phyloP scores from a whole-genome alignment of 2,113 vertebrate species.

The Pseudopodoces humilis region DNA sequence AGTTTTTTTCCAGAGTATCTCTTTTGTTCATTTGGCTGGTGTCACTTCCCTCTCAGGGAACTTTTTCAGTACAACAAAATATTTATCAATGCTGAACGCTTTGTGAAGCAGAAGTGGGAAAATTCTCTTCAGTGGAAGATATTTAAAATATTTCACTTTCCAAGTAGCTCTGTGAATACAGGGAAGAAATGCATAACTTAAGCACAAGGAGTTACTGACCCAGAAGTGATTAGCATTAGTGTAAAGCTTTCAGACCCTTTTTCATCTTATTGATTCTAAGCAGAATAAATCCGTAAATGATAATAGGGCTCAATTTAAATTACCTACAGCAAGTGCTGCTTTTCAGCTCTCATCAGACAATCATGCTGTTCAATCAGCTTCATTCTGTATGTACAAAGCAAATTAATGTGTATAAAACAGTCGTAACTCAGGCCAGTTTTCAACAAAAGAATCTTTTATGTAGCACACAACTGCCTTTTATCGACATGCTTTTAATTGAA shows the following conservation, averaged over 20 bases:
- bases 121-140: constrained; percentile 36
- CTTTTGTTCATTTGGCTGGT: background rate
- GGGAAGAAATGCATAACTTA: constrained; percentile 48
- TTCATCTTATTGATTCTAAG: constrained; percentile 70
- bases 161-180: constrained; percentile 36
- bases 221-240: constrained; percentile 68
- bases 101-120: background rate
- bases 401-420: constrained; percentile 68
- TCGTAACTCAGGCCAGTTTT: constrained; percentile 61
- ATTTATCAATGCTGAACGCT: constrained; percentile 25
- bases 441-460: constrained; percentile 59
- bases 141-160: constrained; percentile 50
- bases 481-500: constrained; percentile 55
- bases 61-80: constrained; percentile 12
- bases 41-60: background rate
- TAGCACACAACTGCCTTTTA: constrained; percentile 43
- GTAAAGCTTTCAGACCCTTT: constrained; percentile 58
- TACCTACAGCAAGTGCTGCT: constrained; percentile 69
- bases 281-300: constrained; percentile 72
- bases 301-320: constrained; percentile 75
- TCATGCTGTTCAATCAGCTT: constrained; percentile 58
- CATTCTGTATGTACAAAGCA: constrained; percentile 62
- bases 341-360: constrained; percentile 63
- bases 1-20: background rate
- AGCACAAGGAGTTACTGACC: constrained; percentile 63